Conservation (phyloP, 2,888 invertebrate species). For the Iselma pallidipennis region DNA sequence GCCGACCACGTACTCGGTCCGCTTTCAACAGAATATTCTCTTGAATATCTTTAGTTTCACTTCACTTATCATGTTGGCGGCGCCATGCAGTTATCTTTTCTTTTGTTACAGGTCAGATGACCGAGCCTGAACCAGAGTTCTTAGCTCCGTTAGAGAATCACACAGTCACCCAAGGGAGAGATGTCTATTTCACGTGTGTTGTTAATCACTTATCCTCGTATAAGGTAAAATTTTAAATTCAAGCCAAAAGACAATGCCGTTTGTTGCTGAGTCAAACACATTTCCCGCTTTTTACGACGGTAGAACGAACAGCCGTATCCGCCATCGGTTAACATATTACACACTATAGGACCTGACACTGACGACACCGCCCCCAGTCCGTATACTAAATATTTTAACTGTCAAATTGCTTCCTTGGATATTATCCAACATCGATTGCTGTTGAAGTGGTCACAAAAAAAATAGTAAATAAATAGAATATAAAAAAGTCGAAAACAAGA, state of each 20-base stretch:
- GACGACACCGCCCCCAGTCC: constrained; percentile 31
- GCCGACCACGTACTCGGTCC: constrained; percentile 52
- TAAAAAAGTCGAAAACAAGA: neutral
- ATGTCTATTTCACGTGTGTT: constrained; percentile 87
- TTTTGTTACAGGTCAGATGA: constrained; percentile 69
- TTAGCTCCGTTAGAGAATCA: constrained; percentile 83
- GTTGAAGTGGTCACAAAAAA: neutral
- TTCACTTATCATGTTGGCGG: constrained; percentile 53
- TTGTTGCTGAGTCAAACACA: constrained; percentile 43
- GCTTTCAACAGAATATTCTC: constrained; percentile 53
- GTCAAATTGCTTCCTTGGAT: constrained; percentile 25
- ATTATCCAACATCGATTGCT: constrained; percentile 1
- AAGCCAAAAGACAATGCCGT: constrained; percentile 22
- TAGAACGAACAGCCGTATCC: constrained; percentile 31
- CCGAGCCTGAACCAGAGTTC: constrained; percentile 77
- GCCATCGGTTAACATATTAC: constrained; percentile 46
- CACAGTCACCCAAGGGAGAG: constrained; percentile 85
- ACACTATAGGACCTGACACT: constrained; percentile 47
- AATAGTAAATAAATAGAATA: neutral
- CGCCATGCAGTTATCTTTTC: constrained; percentile 48
- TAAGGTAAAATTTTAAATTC: constrained; percentile 64
- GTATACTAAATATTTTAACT: constrained; percentile 28
- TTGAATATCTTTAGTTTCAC: constrained; percentile 55
- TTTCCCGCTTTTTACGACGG: constrained; percentile 43
- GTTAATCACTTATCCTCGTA: constrained; percentile 87